These are phyloP conservation scores for Micromesistius poutassou DNA, from an alignment of 2,797 vertebrate species.

Conservation along the genomic window DNA sequence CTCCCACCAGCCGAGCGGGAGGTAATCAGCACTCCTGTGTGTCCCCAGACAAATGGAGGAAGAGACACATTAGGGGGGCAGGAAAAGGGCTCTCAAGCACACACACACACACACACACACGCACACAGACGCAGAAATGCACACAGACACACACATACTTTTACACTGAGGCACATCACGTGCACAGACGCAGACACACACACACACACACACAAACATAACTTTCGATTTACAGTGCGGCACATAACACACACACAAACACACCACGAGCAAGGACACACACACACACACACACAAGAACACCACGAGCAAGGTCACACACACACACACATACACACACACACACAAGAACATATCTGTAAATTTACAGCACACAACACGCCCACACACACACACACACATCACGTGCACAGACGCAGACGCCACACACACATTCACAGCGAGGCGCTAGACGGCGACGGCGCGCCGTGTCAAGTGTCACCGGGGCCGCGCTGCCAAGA, in stretches of 20 bases:
- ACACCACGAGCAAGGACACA: background rate
- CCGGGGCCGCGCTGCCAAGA: conserved; percentile 51
- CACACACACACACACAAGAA: no score
- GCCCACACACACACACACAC: background rate
- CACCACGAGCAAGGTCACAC: background rate
- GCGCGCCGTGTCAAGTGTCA: conserved; percentile 58
- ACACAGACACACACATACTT: background rate
- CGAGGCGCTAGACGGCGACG: conserved; percentile 47
- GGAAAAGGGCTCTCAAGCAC: conserved; percentile 46
- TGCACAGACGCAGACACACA: no score
- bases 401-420: background rate
- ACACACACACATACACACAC: background rate
- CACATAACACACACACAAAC: no score
- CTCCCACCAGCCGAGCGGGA: conserved; percentile 30
- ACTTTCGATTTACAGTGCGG: conserved; percentile 30
- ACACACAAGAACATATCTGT: no score
- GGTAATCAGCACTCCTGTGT: conserved; percentile 47
- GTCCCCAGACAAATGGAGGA: conserved; percentile 70
- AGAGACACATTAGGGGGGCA: conserved; percentile 60
- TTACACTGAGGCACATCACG: background rate
- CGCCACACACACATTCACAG: conserved; percentile 35
- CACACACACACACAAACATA: conserved; percentile 24
- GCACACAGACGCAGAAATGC: background rate
- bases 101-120: background rate
- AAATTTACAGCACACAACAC: background rate